phyloP scores from a whole-genome alignment of 1,140 invertebrate species.

The Popillia japonica region DNA sequence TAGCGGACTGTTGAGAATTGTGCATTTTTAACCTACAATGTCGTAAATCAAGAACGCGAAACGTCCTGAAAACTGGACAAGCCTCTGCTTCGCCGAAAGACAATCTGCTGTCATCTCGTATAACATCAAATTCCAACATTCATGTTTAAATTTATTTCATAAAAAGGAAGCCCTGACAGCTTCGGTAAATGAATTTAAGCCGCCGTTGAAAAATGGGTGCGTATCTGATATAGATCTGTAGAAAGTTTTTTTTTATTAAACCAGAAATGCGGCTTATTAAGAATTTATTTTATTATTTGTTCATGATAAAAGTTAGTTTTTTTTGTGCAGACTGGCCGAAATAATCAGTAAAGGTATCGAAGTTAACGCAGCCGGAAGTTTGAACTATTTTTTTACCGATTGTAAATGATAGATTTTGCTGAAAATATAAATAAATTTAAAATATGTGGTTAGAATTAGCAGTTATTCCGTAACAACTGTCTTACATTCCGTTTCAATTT shows the following conservation, averaged over 20 bases:
- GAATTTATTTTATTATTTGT: too few relatives aligned
- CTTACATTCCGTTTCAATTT: too few relatives aligned
- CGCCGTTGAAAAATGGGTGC: not conserved
- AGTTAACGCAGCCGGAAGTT: too few relatives aligned
- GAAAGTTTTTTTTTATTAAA: not conserved
- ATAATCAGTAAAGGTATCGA: too few relatives aligned
- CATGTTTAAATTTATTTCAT: not conserved
- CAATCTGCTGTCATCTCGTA: not conserved
- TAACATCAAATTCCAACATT: not conserved
- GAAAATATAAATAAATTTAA: too few relatives aligned
- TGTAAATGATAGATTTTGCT: too few relatives aligned
- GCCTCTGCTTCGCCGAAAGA: not conserved
- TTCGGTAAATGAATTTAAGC: not conserved
- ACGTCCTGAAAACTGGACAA: not conserved
- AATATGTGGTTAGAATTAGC: too few relatives aligned
- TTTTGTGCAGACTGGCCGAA: too few relatives aligned
- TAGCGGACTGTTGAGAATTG: slow-evolving; percentile 3
- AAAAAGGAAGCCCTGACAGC: not conserved
- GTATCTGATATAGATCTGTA: not conserved
- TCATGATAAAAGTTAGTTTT: too few relatives aligned
- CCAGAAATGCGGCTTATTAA: not conserved
- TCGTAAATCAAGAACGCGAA: slow-evolving; percentile 3
- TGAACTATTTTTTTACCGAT: too few relatives aligned
- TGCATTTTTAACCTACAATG: not conserved
- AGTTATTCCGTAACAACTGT: too few relatives aligned